phyloP scores from a whole-genome alignment of 2,113 vertebrate species.

The Nycticebus coucang region DNA sequence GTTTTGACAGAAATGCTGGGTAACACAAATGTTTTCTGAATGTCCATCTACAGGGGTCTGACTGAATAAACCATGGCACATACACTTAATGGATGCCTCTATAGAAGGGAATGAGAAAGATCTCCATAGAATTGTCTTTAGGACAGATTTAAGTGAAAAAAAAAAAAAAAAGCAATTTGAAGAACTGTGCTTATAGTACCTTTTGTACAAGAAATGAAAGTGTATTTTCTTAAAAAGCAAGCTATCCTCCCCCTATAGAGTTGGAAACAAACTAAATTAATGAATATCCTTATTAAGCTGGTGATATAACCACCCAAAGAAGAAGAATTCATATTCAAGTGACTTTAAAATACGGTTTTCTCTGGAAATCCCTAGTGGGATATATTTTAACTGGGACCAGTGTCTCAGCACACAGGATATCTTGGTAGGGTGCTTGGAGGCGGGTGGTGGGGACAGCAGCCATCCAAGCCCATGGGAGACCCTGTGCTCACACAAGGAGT shows the following conservation, averaged over 20 bases:
- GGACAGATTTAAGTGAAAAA: not conserved
- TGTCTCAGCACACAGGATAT: fast-evolving
- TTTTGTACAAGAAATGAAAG: not conserved
- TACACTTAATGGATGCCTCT: fast-evolving
- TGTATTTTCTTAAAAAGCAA: not conserved
- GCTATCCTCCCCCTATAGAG: not conserved
- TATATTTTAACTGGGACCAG: not conserved
- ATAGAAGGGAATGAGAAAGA: not conserved
- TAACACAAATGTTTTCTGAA: not conserved
- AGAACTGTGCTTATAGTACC: not conserved
- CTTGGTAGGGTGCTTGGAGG: not conserved
- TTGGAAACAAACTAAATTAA: slow-evolving; percentile 30
- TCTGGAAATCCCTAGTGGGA: not conserved
- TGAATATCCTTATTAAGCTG: not conserved
- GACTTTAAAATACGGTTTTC: not conserved
- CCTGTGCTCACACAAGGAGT: not conserved
- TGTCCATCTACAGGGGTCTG: fast-evolving
- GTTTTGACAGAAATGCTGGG: not conserved
- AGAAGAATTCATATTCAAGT: not conserved
- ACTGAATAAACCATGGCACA: fast-evolving
- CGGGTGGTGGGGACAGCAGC: not conserved
- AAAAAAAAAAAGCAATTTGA: not conserved
- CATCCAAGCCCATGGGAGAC: fast-evolving
- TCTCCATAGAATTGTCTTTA: not conserved
- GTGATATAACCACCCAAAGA: not conserved